A percentile compares a stretch with the other conserved stretches of the same genome.
phyloP scores from a whole-genome alignment of 2,888 invertebrate species.

The Fragum sueziense region DNA sequence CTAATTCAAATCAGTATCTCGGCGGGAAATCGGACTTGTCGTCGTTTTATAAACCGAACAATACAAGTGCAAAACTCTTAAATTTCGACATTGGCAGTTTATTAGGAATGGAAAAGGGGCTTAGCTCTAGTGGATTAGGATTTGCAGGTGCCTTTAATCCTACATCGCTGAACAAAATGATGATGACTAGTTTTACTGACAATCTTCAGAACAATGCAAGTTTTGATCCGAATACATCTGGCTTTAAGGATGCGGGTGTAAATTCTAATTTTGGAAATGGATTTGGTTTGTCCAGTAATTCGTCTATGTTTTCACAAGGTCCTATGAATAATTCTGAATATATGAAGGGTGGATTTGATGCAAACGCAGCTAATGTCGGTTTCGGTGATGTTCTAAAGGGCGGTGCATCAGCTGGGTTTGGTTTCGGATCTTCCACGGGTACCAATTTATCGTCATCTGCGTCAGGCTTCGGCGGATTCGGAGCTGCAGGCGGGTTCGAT shows the following conservation, averaged over 20 bases:
- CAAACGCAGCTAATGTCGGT: constrained; percentile 52
- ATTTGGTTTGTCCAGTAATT: background rate
- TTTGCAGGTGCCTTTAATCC: background rate
- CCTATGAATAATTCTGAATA: background rate
- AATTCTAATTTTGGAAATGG: constrained; percentile 1
- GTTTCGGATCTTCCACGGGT: background rate
- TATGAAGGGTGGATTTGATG: constrained; percentile 50
- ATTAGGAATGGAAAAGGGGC: background rate
- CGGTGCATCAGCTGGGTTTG: background rate
- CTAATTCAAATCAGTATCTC: background rate
- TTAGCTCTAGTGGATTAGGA: background rate
- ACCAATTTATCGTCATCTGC: background rate
- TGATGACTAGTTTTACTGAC: background rate
- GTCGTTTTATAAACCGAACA: background rate
- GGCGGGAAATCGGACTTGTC: background rate
- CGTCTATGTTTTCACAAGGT: background rate
- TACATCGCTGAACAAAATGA: constrained; percentile 4
- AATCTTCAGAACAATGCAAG: constrained; percentile 5
- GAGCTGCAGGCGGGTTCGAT: constrained; percentile 2
- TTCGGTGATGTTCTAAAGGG: constrained; percentile 10
- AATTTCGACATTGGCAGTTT: constrained; percentile 19
- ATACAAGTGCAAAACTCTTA: background rate
- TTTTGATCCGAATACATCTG: background rate
- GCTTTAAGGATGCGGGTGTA: background rate
- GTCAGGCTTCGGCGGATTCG: constrained; percentile 18